These are phyloP conservation scores for Thymallus thymallus DNA, from an alignment of 2,113 vertebrate species.

Conservation along the genomic window DNA sequence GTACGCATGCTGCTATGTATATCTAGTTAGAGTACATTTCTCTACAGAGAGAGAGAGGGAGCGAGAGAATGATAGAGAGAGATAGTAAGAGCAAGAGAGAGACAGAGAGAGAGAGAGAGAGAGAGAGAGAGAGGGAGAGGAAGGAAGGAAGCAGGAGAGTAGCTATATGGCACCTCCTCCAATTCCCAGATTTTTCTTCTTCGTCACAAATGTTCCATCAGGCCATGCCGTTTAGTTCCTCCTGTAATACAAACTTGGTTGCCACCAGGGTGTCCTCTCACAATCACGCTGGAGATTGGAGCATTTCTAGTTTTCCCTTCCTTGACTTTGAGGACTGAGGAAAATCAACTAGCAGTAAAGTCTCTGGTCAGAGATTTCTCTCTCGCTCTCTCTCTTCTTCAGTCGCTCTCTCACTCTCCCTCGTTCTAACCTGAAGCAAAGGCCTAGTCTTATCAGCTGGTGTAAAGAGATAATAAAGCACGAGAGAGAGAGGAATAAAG, in stretches of 20 bases:
- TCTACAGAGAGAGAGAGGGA: background rate
- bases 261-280: slow-evolving; percentile 17
- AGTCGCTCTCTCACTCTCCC: background rate
- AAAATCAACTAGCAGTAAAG: slow-evolving; percentile 23
- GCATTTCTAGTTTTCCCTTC: slow-evolving; percentile 11
- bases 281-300: slow-evolving; percentile 38
- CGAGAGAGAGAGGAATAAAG: background rate
- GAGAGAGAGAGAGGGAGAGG: background rate
- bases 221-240: slow-evolving; percentile 17
- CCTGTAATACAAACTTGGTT: slow-evolving; percentile 10
- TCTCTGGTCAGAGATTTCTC: slow-evolving; percentile 41
- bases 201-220: slow-evolving; percentile 25
- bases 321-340: background rate
- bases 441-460: slow-evolving; percentile 31
- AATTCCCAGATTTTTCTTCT: background rate
- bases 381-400: background rate
- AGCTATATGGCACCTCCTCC: background rate
- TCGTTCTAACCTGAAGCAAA: slow-evolving; percentile 6
- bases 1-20: background rate
- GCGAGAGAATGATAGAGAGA: background rate
- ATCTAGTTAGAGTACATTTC: background rate
- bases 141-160: too few species aligned
- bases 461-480: background rate
- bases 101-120: background rate
- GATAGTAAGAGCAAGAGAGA: background rate